Evolutionary conservation across 2,888 invertebrate genomes (phyloP), one percentile per base, ranked within the genome.

Genomic region (Emmelina monodactyla): DNA sequence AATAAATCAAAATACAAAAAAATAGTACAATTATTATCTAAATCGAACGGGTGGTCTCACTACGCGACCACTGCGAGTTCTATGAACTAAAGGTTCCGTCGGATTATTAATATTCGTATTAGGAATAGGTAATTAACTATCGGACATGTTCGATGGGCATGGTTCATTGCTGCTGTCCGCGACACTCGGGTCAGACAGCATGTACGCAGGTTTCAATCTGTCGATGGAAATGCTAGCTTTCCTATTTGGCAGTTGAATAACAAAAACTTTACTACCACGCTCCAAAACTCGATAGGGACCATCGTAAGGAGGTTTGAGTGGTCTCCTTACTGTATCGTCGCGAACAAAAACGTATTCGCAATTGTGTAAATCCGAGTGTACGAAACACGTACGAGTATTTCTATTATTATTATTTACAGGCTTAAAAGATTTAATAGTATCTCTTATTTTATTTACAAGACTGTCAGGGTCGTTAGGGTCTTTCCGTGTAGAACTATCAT

Each of bases 271-370:
- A 4, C 6, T 4, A 7, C 16, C 14, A 7, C 37, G 25, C 2
- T 31, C 25, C 15, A 42, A 11, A 3, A 42, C 42, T 10, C 14
- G 11, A n/a, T 22, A 38, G 11, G 46, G 44, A 3, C 44, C 44
- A 2, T 42, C 37, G 15, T 42, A 42, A 2, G 45, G 41, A 7
- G 41, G 34, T 16, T 39, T 25, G 1, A 45, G 16, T 1, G 41
- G 31, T 14, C 28, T 29, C 14, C 36, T 15, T 4, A 45, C 36
- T 2, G 40, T 16, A 14, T 45, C 43, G n/a, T 40, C 32, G 1
- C 41, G 29, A 9, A 45, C 12, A 14, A 40, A 42, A 9, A 40
- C 33, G 14, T 42, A 36, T 3, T 29, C 16, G 12, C 34, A 16
- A 14, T 28, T 30, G 1, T 31, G 1, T 22, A 33, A 31, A 32